phyloP scores from a whole-genome alignment of 2,797 vertebrate species.

The Rhinatrema bivittatum region DNA sequence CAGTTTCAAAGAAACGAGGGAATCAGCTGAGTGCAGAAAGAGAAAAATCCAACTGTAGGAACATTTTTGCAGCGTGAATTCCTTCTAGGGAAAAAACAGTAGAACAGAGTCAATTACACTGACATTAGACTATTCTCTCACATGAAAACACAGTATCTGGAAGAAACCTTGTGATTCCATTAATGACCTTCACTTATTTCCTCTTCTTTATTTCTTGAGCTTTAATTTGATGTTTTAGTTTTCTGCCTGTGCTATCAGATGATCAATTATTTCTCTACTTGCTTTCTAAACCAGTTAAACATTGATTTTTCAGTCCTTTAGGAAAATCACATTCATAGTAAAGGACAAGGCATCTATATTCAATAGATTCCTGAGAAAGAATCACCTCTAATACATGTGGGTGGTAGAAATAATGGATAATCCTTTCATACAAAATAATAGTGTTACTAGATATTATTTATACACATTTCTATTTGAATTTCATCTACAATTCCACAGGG shows the following conservation, averaged over 20 bases:
- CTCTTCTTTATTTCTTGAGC: background rate
- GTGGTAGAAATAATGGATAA: slow-evolving; percentile 8
- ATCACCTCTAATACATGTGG: slow-evolving; percentile 14
- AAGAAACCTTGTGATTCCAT: background rate
- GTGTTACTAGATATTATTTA: no score
- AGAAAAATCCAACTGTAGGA: no score
- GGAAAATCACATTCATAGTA: slow-evolving; percentile 7
- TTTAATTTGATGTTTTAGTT: slow-evolving; percentile 14
- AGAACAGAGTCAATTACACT: no score
- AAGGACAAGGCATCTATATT: slow-evolving; percentile 2
- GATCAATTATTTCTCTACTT: slow-evolving; percentile 24
- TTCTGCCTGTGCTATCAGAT: background rate
- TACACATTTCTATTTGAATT: no score
- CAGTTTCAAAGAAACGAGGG: no score
- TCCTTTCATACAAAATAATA: slow-evolving; percentile 1
- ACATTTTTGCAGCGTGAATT: no score
- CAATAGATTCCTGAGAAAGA: background rate
- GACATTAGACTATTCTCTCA: no score
- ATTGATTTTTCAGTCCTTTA: slow-evolving; percentile 6
- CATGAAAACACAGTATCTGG: background rate
- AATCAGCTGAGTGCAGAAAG: no score
- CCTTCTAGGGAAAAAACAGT: no score
- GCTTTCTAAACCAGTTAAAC: slow-evolving; percentile 12
- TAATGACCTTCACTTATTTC: background rate
- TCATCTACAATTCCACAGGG: no score